phyloP scores from a whole-genome alignment of 2,888 invertebrate species.

The Clistopyga incitator region DNA sequence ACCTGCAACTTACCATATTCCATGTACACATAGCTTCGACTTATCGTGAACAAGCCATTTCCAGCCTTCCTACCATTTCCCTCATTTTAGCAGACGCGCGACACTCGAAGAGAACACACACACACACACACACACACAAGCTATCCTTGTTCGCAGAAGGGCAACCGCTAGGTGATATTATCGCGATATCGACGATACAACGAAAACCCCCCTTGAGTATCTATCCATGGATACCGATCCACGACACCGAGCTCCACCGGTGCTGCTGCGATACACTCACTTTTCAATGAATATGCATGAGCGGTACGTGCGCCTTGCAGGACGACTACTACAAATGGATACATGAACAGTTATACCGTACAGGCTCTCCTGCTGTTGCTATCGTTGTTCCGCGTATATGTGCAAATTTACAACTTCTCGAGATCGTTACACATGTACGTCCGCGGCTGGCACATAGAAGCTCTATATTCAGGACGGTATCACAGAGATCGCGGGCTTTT shows the following conservation, averaged over 20 bases:
- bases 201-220: slow-evolving; percentile 39
- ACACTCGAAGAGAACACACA: slow-evolving; percentile 12
- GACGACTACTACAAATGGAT: slow-evolving; percentile 30
- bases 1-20: slow-evolving; percentile 63
- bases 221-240: slow-evolving; percentile 51
- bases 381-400: slow-evolving; percentile 50
- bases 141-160: slow-evolving; percentile 30
- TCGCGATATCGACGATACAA: slow-evolving; percentile 70
- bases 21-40: slow-evolving; percentile 36
- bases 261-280: slow-evolving; percentile 52
- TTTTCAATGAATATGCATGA: slow-evolving; percentile 69
- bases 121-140: too few relatives aligned
- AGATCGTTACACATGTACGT: slow-evolving; percentile 45
- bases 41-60: slow-evolving; percentile 57
- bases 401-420: slow-evolving; percentile 51
- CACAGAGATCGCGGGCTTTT: slow-evolving; percentile 1
- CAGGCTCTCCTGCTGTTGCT: slow-evolving; percentile 39
- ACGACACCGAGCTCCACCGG: slow-evolving; percentile 44
- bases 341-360: slow-evolving; percentile 43
- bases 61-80: slow-evolving; percentile 61
- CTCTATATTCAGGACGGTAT: neutral
- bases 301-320: slow-evolving; percentile 50
- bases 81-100: slow-evolving; percentile 54
- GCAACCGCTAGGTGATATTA: slow-evolving; percentile 51
- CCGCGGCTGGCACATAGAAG: neutral